These are phyloP conservation scores for Eulemur coronatus DNA, from an alignment of 2,797 vertebrate species.

Conservation along the genomic window DNA sequence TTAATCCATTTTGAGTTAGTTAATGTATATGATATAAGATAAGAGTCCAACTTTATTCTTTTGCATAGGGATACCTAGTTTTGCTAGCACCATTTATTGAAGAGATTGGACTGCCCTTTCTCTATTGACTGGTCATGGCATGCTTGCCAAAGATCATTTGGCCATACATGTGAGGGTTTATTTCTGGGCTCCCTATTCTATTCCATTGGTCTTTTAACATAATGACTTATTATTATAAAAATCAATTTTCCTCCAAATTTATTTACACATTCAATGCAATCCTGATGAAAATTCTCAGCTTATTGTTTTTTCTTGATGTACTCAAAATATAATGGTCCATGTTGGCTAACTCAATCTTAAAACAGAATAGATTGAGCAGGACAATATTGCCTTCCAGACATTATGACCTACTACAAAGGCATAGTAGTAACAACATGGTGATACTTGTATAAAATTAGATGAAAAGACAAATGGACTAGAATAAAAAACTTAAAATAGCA, in stretches of 20 bases:
- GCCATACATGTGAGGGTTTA: neutral
- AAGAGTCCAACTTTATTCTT: neutral
- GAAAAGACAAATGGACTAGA: neutral
- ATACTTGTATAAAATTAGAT: neutral
- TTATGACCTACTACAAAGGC: neutral
- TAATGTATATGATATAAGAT: neutral
- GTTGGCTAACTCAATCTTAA: neutral
- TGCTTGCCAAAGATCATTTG: neutral
- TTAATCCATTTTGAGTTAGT: neutral
- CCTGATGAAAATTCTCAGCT: neutral
- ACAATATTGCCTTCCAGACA: neutral
- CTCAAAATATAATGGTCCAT: neutral
- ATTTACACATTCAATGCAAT: neutral
- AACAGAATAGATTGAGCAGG: neutral
- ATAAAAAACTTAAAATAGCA: neutral
- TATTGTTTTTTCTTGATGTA: neutral
- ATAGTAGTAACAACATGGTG: neutral
- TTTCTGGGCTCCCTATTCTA: neutral
- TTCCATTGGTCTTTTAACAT: neutral
- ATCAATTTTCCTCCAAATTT: neutral
- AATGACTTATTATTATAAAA: neutral
- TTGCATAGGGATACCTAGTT: neutral
- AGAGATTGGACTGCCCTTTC: neutral
- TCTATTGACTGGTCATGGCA: neutral
- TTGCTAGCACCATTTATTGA: neutral